A percentile compares a stretch with the other conserved stretches of the same genome.
phyloP scores from a whole-genome alignment of 1,140 invertebrate genomes.

The Zaprionus ghesquierei region DNA sequence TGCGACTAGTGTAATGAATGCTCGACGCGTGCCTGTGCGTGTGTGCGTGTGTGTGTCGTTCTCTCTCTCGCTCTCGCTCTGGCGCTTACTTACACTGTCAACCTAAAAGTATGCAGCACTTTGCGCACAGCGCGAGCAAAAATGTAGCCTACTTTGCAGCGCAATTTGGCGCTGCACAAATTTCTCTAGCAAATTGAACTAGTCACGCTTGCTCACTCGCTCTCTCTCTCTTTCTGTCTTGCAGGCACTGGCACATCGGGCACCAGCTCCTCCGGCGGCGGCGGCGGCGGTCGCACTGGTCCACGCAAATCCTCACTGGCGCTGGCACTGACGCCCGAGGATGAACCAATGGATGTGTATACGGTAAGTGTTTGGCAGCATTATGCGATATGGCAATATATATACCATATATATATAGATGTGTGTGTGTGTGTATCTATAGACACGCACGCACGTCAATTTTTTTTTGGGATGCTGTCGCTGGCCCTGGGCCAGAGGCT shows the following conservation, averaged over 20 bases:
- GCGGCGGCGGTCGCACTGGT: constrained; percentile 78
- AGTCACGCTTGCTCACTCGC: neutral
- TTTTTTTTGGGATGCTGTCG: neutral
- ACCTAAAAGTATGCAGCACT: constrained; percentile 60
- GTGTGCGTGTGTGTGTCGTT: constrained; percentile 16
- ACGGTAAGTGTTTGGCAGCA: constrained; percentile 58
- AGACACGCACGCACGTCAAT: neutral
- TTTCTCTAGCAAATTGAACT: constrained; percentile 4
- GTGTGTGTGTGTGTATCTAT: neutral
- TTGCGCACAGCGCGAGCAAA: constrained; percentile 8
- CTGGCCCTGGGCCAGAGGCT: constrained; percentile 19
- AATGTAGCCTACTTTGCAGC: constrained; percentile 59
- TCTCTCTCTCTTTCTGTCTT: neutral
- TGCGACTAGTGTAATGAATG: constrained; percentile 69
- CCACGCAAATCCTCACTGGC: constrained; percentile 83
- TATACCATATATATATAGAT: neutral
- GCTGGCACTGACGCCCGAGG: constrained; percentile 83
- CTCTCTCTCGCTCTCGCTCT: neutral
- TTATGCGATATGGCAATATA: neutral
- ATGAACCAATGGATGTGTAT: constrained; percentile 83
- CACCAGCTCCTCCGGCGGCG: constrained; percentile 80
- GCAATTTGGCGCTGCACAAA: constrained; percentile 1
- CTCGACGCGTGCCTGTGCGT: constrained; percentile 28
- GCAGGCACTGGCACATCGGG: constrained; percentile 79
- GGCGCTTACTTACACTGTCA: constrained; percentile 16